Evolutionary conservation across 2,888 invertebrate species (phyloP).

Genomic region (Cyclophora albipunctata): DNA sequence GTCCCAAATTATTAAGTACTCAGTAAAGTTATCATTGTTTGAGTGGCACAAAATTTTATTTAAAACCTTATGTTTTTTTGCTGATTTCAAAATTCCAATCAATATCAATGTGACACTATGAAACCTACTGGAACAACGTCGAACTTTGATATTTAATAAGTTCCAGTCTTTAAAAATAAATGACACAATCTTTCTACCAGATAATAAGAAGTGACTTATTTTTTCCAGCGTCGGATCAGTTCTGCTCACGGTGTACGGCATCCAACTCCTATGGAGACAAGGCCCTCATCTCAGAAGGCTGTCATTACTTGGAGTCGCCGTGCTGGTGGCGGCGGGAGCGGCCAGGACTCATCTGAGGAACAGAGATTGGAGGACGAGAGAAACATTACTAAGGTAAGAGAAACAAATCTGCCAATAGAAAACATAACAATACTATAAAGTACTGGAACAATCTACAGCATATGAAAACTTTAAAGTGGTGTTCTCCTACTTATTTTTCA

Average conservation of each 20-base stretch:
- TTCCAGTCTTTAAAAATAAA: no score
- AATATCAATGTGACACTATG: no score
- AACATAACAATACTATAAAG: no score
- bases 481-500: no score
- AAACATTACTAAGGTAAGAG: constrained; percentile 82
- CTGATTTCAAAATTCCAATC: background rate
- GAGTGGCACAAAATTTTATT: background rate
- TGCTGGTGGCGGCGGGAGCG: constrained; percentile 78
- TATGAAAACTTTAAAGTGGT: no score
- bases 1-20: background rate
- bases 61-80: no score
- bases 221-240: constrained; percentile 84
- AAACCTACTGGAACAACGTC: no score
- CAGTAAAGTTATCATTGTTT: background rate
- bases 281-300: constrained; percentile 53
- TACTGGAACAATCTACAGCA: no score
- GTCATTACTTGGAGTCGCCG: constrained; percentile 66
- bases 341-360: constrained; percentile 82
- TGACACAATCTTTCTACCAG: no score
- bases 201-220: background rate
- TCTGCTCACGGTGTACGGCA: constrained; percentile 83
- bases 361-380: constrained; percentile 85
- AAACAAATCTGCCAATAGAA: no score
- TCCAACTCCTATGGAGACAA: constrained; percentile 79
- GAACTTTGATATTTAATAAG: no score